phyloP scores from a whole-genome alignment of 2,113 vertebrate genomes.

The Phocoena phocoena region DNA sequence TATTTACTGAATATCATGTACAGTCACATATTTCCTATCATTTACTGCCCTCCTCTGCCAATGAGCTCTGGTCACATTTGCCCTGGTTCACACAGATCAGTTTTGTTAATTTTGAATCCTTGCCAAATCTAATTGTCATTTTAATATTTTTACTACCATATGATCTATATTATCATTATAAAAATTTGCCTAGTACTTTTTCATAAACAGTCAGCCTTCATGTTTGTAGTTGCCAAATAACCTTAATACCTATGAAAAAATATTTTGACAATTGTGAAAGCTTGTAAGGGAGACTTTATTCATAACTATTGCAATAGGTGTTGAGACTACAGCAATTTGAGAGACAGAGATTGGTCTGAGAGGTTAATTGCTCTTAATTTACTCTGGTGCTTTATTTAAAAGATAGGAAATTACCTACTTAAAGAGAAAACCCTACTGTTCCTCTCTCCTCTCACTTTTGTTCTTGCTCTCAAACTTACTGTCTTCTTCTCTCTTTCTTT shows the following conservation, averaged over 20 bases:
- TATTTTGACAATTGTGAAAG: not conserved
- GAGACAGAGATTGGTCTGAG: not conserved
- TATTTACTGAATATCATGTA: not conserved
- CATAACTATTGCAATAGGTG: not conserved
- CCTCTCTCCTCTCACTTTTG: not conserved
- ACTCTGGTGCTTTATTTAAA: not conserved
- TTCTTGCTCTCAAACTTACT: not conserved
- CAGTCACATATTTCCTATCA: not conserved
- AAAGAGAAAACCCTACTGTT: not conserved
- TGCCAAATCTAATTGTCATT: not conserved
- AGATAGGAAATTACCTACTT: not conserved
- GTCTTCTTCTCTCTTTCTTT: not conserved
- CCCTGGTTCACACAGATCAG: not conserved
- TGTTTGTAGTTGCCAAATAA: not conserved
- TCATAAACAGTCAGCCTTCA: not conserved
- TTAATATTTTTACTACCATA: not conserved
- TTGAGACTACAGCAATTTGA: not conserved
- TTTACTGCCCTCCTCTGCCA: not conserved
- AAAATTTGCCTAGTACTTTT: not conserved
- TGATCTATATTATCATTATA: not conserved
- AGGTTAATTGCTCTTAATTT: slow-evolving; percentile 37
- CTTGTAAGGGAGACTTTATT: not conserved
- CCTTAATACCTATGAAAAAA: not conserved
- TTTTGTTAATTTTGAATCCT: not conserved
- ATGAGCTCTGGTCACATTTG: not conserved